Base-by-base conservation (phyloP, 37 sponge, comb jelly and placozoan genomes). In the Spongia lamella region DNA sequence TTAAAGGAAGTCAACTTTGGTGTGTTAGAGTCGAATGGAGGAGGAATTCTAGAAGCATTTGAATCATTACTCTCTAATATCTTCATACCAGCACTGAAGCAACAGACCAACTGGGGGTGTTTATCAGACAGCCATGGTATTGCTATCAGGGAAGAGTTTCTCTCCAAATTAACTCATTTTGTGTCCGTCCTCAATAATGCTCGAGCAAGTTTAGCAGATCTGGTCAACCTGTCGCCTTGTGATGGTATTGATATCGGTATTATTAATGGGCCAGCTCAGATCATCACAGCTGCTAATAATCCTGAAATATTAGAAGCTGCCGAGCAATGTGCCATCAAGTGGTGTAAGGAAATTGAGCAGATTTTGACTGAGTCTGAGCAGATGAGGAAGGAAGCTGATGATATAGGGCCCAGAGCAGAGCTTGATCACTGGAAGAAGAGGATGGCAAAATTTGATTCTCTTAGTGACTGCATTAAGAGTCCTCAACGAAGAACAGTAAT, bases 361-460 rank as follows among this genome's bases (percentile, higher is more conserved):
- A 90, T 89, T 32, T 84, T 97, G 49, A 91, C 98, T 11, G 63
- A 94, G 70, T 91, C 90, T 9, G 98, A 97, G 70, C 98, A 97
- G 88, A 97, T 97, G 92, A 59, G 98, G 56, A 91, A 97, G 76
- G 98, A 97, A 66, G 89, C 98, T 2, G 95, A 97, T 53, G 84
- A 89, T 56, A 83, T 94, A 9, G 98, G 98, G 1, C 98, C 98
- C 1, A 68, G 84, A 26, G 93, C 95, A 24, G 98, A 97, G 70
- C 86, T 97, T 53, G 98, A 94, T 26, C 88, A 97, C 88, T 97
- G 98, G 98, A 97, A 94, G 86, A 89, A 94, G 79, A 77, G 98
- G 32, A 80, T 94, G 85, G 98, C 95, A 68, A 91, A 89, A 58
- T 97, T 97, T 84, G 93, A 94, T 81, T 94, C 88, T 31, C 90